Evolutionary conservation across 2,113 vertebrate species (phyloP), one percentile per base, ranked within the genome.

Genomic region (Pluvianellus socialis): DNA sequence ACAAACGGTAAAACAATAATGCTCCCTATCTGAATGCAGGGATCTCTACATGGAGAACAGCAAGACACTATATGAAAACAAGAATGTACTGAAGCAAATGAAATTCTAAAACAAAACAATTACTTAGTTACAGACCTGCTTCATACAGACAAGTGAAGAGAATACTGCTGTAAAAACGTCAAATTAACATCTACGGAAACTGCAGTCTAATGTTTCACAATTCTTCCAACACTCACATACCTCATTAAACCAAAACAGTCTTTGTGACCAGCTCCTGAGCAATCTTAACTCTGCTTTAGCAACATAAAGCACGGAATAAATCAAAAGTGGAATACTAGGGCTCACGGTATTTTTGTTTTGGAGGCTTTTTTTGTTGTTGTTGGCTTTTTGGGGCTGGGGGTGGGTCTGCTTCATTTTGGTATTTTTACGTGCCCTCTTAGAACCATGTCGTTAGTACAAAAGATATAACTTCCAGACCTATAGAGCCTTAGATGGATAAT

Each of bases 131-230:
- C 53, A 88, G 32, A 63, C 38, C 10, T 2, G 1, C 42, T 85
- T 90, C 87, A 72, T 76, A 79, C 12, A 86, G 71, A 82, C 53
- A 68, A 90, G 40, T 55, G 52, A 85, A 84, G 86, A 91, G 55
- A 90, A 75, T 79, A 82, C 30, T 82, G 35, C 55, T 92, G 47
- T 89, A 89, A 93, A 93, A 92, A 72, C 2, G 38, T 86, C 88
- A 86, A 71, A 89, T 88, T 88, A 92, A 61, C 90, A 89, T 91
- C 75, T 88, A 47, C 79, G 90, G 92, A 95, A 96, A 89, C 73
- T 86, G 61, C 47, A 80, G 65, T 67, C 61, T 96, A 90, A 84
- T 14, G 56, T 96, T 96, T 93, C 83, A 92, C 80, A 86, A 45
- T 94, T 92, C 74, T 92, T 93, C 80, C 73, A 91, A 75, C 44